Conservation (phyloP, 2,113 vertebrate genomes). For the Aptenodytes patagonicus region DNA sequence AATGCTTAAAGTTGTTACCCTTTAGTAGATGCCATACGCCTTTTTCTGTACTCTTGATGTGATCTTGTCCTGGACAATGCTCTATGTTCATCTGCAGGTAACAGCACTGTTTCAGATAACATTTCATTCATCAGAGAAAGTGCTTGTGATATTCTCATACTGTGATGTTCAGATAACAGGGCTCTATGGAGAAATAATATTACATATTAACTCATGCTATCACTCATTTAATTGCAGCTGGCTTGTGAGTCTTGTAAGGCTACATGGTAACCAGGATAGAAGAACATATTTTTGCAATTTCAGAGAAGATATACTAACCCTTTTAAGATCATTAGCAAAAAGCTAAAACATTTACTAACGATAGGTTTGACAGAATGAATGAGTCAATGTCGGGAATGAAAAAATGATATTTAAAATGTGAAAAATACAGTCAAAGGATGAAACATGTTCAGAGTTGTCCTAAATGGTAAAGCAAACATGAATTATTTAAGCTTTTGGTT, state of each 20-base stretch:
- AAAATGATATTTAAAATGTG: not conserved
- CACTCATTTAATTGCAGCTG: not conserved
- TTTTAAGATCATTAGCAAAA: not conserved
- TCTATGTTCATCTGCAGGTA: not conserved
- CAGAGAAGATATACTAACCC: not conserved
- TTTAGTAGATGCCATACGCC: not conserved
- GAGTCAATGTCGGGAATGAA: not conserved
- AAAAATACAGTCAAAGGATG: not conserved
- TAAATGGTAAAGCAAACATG: not conserved
- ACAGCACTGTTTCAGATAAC: constrained; percentile 50
- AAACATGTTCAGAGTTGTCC: not conserved
- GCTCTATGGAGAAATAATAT: constrained; percentile 61
- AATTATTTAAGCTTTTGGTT: not conserved
- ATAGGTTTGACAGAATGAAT: not conserved
- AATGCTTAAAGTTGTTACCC: constrained; percentile 45
- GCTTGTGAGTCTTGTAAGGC: not conserved
- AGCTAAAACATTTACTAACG: not conserved
- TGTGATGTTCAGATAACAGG: constrained; percentile 79
- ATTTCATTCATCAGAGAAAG: constrained; percentile 81
- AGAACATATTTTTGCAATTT: not conserved
- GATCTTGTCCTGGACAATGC: not conserved
- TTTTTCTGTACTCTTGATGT: not conserved
- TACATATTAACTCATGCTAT: not conserved
- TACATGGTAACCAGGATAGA: not conserved
- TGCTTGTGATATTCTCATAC: constrained; percentile 80